Base-by-base conservation (phyloP, 2,888 invertebrate genomes). In the Cheilosia soror region DNA sequence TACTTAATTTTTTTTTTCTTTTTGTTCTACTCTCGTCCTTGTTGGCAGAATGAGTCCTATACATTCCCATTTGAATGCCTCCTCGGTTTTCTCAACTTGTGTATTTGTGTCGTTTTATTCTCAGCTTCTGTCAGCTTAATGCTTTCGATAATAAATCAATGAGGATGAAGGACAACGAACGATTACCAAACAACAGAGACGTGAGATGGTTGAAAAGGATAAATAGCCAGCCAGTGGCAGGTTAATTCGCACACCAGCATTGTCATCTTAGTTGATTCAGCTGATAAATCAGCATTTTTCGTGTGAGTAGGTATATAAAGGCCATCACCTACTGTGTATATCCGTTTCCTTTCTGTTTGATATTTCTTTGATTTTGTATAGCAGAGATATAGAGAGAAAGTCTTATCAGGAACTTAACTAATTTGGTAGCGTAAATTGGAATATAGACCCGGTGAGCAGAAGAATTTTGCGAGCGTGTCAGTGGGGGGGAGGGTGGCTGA, bases 221-320 rank as follows among this genome's bases (percentile, higher is more conserved):
- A 76, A 72, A 80, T 80, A 68, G 62, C 66, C 72, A 65, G 66
- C 71, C 72, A 66, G 68, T 76, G 68, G 80, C 77, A 81, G 85
- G 81, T 85, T 85, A 85, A 85, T 85, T 85, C 85, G 68, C 72
- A 72, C 71, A 72, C 71, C 71, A 81, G 80, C 55, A 81, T 80
- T 85, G 85, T 85, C 85, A 85, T 85, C 68, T 81, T 57, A 81
- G 76, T 85, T 81, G 76, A 77, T 81, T 81, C 81, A 81, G 53
- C 85, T 81, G 85, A 85, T 85, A 85, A 85, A 85, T 85, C 85
- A 76, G 76, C 55, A 76, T 85, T 79, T 84, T 58, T 62, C 27
- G 27, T 69, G 29, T 25, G 63, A 71, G 60, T 49, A 31, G 42
- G 25, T 51, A 33, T 33, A 42, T 37, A 37, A 37, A 37, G 37